A percentile compares a stretch with the other conserved stretches of the same genome.
Evolutionary conservation across 2,888 invertebrate species (phyloP).

Genomic region (Luperina testacea): DNA sequence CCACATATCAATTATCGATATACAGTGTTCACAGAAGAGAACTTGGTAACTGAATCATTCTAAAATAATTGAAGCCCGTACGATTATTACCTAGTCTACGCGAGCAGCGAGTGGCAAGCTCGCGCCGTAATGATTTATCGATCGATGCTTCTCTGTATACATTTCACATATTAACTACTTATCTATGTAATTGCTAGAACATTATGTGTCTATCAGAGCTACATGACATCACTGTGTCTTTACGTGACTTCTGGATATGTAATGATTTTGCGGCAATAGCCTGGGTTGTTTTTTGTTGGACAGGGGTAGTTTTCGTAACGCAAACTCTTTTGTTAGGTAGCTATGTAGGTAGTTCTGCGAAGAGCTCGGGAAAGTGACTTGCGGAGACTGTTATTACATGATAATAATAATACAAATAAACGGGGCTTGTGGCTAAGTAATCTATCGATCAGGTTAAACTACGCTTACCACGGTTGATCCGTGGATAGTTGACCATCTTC

Average conservation of each 20-base stretch:
- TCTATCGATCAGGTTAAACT: too few species aligned
- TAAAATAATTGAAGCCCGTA: conserved; percentile 55
- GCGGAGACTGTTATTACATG: background rate
- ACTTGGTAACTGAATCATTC: conserved; percentile 46
- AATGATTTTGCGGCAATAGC: background rate
- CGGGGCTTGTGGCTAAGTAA: too few species aligned
- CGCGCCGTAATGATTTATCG: conserved; percentile 56
- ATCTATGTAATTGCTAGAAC: conserved; percentile 3
- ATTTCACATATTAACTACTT: conserved; percentile 24
- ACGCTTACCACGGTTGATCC: too few species aligned
- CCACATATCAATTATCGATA: background rate
- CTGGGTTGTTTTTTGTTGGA: background rate
- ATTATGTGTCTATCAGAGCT: conserved; percentile 5
- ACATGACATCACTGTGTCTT: background rate
- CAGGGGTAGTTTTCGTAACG: background rate
- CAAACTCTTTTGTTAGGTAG: conserved; percentile 11
- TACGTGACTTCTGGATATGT: background rate
- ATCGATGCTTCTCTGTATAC: conserved; percentile 52
- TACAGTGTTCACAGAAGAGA: conserved; percentile 12
- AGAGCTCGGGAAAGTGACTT: background rate
- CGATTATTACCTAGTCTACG: conserved; percentile 3
- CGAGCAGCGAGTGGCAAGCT: conserved; percentile 11
- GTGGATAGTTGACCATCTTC: too few species aligned
- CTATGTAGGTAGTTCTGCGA: too few species aligned
- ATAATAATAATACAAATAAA: background rate